Base-by-base conservation (phyloP, 2,797 vertebrate species). In the Tokudaia muenninki region DNA sequence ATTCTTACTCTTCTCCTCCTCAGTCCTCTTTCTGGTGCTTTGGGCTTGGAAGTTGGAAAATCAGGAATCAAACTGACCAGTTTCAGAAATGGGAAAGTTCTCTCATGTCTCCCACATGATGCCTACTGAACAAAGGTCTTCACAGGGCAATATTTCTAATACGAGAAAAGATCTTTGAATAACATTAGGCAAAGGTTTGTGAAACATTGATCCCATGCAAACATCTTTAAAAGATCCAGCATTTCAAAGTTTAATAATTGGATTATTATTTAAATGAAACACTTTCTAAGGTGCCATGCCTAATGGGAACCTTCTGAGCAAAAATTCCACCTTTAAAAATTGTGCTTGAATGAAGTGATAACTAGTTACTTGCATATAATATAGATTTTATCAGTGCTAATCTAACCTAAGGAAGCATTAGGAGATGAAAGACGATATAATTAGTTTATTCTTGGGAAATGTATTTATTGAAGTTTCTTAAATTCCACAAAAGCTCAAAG, bases 181-280 rank as follows among this genome's bases (percentile, higher is more conserved):
- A 94, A 92, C 82, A 93, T 90, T 94, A 95, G 91, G 61, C 87
- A 90, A 91, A 81, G 34, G 77, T 90, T 95, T 97, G 50, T 86
- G 77, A 96, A 94, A 97, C 37, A 59, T 90, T 94, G 84, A 50
- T 94, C 47, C 77, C 82, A 57, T 22, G 82, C 90, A 93, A 90
- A 84, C 47, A 92, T 94, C 90, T 94, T 96, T 92, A 90, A 95
- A 97, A 93, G 50, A 63, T 59, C 78, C 87, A 61, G 17, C 41
- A 63, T 95, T 97, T 97, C 63, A 89, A 96, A 92, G 65, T 92
- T 83, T 78, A 95, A 65, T 95, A 87, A 94, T 67, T 93, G 75
- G 26, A 83, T 95, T 96, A 72, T 92, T 88, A 92, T 88, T 97
- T 95, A 97, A 96, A 86, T 84, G 29, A 96, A 87, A 93, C 83